These are phyloP conservation scores for Tympanoctomys barrerae DNA, from an alignment of 2,797 vertebrate genomes.

Conservation along the genomic window DNA sequence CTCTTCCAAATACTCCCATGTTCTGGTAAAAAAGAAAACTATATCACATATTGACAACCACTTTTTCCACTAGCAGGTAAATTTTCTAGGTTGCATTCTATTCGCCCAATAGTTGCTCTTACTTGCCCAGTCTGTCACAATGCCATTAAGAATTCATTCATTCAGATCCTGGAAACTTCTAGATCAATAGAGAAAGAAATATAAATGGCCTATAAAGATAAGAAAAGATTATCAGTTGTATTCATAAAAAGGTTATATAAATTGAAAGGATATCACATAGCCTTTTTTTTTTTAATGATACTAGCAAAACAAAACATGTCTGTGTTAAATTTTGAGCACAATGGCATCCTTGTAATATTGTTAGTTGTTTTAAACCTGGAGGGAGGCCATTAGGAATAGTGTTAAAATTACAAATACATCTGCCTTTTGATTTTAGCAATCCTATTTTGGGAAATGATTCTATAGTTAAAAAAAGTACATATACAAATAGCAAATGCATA, in stretches of 20 bases:
- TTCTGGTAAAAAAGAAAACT: background rate
- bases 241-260: background rate
- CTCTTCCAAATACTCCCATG: background rate
- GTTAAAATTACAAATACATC: background rate
- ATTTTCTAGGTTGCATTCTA: background rate
- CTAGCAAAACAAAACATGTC: conserved; percentile 9
- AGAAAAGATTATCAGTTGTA: background rate
- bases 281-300: conserved; percentile 20
- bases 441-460: background rate
- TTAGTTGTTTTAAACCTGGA: background rate
- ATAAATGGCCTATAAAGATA: background rate
- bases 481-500: background rate
- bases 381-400: background rate
- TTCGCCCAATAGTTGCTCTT: background rate
- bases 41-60: background rate
- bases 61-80: background rate
- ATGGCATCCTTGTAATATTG: background rate
- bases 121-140: background rate
- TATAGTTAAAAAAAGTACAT: background rate
- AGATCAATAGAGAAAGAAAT: background rate
- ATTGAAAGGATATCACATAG: background rate
- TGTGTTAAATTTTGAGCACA: background rate
- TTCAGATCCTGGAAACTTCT: background rate
- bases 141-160: background rate
- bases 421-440: conserved; percentile 23